phyloP scores from a whole-genome alignment of 2,888 invertebrate genomes.

The Dascillus cervinus region DNA sequence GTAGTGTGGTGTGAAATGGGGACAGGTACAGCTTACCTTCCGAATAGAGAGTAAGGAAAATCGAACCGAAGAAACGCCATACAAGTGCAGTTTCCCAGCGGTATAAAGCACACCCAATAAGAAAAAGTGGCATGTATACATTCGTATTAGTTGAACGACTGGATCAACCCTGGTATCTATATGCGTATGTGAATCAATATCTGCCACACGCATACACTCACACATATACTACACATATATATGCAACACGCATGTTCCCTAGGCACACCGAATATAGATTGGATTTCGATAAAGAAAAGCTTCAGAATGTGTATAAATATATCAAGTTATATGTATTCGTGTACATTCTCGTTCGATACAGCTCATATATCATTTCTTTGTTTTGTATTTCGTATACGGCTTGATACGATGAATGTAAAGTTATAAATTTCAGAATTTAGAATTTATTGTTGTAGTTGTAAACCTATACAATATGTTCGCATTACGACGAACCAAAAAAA shows the following conservation, averaged over 20 bases:
- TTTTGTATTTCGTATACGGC: slow-evolving; percentile 8
- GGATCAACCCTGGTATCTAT: slow-evolving; percentile 28
- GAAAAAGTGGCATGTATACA: slow-evolving; percentile 13
- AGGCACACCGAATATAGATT: slow-evolving; percentile 23
- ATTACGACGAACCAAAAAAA: too few species aligned
- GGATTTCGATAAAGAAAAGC: slow-evolving; percentile 25
- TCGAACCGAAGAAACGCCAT: slow-evolving; percentile 24
- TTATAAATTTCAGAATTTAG: too few species aligned
- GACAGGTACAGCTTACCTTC: too few species aligned
- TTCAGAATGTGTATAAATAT: slow-evolving; percentile 15
- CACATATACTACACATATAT: slow-evolving; percentile 18
- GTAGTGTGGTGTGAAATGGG: too few species aligned
- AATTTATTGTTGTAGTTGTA: too few species aligned
- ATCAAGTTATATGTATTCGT: slow-evolving; percentile 17
- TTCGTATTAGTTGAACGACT: slow-evolving; percentile 21
- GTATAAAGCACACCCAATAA: slow-evolving; percentile 18
- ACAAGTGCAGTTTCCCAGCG: slow-evolving; percentile 20
- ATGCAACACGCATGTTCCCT: slow-evolving; percentile 30
- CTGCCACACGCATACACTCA: slow-evolving; percentile 26
- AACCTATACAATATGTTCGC: too few species aligned
- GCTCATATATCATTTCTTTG: slow-evolving; percentile 12
- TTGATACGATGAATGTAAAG: slow-evolving; percentile 16
- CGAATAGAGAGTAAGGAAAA: too few species aligned
- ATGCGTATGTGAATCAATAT: slow-evolving; percentile 32
- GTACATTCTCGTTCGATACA: slow-evolving; percentile 15